A percentile compares a stretch with the other conserved stretches of the same genome.
phyloP scores from a whole-genome alignment of 2,797 vertebrate genomes.

The Phylloscopus collybita region DNA sequence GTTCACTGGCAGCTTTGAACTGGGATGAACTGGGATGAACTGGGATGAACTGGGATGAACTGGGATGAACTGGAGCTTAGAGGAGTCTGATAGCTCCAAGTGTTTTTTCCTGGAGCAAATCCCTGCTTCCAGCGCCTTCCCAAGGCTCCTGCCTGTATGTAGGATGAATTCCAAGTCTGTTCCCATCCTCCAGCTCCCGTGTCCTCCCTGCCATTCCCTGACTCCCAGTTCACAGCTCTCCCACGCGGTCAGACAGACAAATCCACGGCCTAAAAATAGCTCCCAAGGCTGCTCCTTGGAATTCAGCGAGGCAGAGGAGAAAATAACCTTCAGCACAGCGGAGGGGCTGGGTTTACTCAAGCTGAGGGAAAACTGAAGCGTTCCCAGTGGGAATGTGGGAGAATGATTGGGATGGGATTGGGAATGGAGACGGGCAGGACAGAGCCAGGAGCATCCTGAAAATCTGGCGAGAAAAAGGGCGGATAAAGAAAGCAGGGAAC shows the following conservation, averaged over 20 bases:
- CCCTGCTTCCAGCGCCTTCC: background rate
- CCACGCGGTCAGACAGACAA: background rate
- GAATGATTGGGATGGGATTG: background rate
- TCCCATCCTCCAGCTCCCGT: background rate
- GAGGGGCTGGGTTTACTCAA: background rate
- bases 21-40: background rate
- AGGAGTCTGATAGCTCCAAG: background rate
- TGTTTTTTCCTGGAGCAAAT: background rate
- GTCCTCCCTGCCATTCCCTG: background rate
- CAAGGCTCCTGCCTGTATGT: background rate
- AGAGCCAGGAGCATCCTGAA: background rate
- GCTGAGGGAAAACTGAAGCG: background rate
- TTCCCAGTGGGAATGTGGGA: background rate
- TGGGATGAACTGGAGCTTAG: background rate
- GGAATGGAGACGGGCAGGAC: background rate
- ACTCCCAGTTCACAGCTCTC: background rate
- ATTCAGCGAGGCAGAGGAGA: constrained; percentile 46
- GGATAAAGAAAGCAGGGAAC: background rate
- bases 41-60: background rate
- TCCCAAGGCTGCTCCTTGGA: background rate
- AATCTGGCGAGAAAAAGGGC: accelerated
- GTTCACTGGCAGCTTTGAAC: background rate
- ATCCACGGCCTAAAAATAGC: constrained; percentile 39
- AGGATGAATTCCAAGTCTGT: background rate
- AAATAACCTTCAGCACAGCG: constrained; percentile 1